Percentiles rank a stretch among this genome's conserved stretches.
phyloP scores from a whole-genome alignment of 2,888 invertebrate genomes.

The Polymixis lichenea region DNA sequence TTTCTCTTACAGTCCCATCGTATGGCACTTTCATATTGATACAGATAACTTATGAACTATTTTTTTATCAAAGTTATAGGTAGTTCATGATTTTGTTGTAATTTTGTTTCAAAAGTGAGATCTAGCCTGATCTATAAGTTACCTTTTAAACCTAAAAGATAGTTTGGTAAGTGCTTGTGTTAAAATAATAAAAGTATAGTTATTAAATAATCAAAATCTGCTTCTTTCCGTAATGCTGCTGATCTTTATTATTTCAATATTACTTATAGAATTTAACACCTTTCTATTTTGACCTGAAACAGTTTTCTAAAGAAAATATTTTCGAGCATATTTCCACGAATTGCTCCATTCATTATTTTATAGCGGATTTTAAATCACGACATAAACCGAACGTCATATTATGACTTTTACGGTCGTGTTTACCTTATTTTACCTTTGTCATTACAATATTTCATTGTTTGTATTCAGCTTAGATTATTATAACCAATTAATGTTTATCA shows the following conservation, averaged over 20 bases:
- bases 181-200: not conserved
- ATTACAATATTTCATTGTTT: not conserved
- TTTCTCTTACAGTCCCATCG: constrained; percentile 46
- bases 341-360: not conserved
- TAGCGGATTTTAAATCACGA: constrained; percentile 17
- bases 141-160: not conserved
- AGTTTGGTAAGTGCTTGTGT: constrained; percentile 19
- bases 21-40: not conserved
- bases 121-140: not conserved
- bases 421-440: not conserved
- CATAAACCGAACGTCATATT: not conserved
- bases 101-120: constrained; percentile 26
- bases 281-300: not conserved
- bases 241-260: not conserved
- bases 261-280: not conserved
- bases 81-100: not conserved
- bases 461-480: not conserved
- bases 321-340: not conserved
- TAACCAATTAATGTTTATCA: not conserved
- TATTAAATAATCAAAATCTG: not conserved
- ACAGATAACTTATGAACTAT: not conserved
- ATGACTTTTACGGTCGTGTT: not conserved
- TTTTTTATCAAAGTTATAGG: not conserved
- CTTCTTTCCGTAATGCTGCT: not conserved
- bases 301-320: not conserved